Percentiles rank a stretch among this genome's conserved stretches.
Conservation (phyloP, 2,888 invertebrate genomes). For the Apotomis turbidana region DNA sequence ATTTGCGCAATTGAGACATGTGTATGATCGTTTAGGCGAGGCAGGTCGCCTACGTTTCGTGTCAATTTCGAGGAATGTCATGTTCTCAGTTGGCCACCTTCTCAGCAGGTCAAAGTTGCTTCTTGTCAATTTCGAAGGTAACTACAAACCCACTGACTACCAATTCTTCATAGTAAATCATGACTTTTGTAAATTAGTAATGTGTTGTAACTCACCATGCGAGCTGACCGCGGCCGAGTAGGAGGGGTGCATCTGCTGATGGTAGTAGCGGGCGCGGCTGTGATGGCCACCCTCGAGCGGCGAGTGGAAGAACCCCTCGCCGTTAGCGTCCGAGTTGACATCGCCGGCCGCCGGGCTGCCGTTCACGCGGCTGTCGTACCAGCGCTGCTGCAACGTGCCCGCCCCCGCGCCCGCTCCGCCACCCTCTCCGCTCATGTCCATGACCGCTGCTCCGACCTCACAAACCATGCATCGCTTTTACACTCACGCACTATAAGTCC, state of each 20-base stretch:
- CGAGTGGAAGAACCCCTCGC: slow-evolving; percentile 83
- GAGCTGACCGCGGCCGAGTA: slow-evolving; percentile 82
- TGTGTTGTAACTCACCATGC: slow-evolving; percentile 72
- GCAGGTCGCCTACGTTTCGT: too few relatives aligned
- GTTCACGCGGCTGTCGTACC: slow-evolving; percentile 83
- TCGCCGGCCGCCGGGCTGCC: slow-evolving; percentile 80
- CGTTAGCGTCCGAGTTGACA: slow-evolving; percentile 79
- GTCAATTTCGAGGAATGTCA: too few relatives aligned
- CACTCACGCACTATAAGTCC: slow-evolving; percentile 78
- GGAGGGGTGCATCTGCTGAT: slow-evolving; percentile 83
- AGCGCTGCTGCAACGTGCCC: slow-evolving; percentile 80
- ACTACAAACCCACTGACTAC: slow-evolving; percentile 9
- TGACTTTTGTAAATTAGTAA: too few relatives aligned
- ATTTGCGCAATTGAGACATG: neutral
- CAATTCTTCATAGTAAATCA: too few relatives aligned
- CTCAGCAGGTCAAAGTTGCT: too few relatives aligned
- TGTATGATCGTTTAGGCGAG: too few relatives aligned
- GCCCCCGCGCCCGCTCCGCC: slow-evolving; percentile 71
- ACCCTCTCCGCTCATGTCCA: slow-evolving; percentile 82
- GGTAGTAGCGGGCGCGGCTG: slow-evolving; percentile 82
- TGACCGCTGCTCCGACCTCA: slow-evolving; percentile 76
- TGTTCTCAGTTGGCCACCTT: too few relatives aligned
- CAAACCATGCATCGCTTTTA: slow-evolving; percentile 83
- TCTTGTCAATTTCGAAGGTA: too few relatives aligned
- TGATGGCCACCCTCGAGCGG: slow-evolving; percentile 82